These are phyloP conservation scores for Prosapia bicincta DNA, from an alignment of 2,888 invertebrate genomes.

Conservation along the genomic window DNA sequence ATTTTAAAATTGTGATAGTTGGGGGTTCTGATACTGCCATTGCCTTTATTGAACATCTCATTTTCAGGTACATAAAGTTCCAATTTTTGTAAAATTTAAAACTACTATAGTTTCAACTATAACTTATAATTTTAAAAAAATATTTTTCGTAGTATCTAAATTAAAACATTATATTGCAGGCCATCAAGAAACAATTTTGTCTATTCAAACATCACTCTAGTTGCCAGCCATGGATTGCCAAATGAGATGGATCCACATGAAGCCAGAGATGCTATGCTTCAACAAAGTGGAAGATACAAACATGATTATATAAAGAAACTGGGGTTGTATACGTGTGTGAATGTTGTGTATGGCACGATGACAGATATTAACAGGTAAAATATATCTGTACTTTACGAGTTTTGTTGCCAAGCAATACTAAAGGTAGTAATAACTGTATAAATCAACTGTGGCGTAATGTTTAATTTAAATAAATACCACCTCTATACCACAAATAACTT, in stretches of 20 bases:
- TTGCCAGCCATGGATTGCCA: constrained; percentile 63
- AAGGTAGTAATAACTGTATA: no score
- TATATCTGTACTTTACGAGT: no score
- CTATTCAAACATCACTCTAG: constrained; percentile 67
- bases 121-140: no score
- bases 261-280: constrained; percentile 45
- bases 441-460: no score
- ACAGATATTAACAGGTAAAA: constrained; percentile 57
- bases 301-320: constrained; percentile 55
- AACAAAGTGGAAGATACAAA: constrained; percentile 53
- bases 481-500: no score
- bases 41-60: constrained; percentile 58
- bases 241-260: constrained; percentile 47
- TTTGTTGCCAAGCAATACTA: no score
- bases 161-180: constrained; percentile 3
- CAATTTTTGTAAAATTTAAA: no score
- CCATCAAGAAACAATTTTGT: constrained; percentile 49
- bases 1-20: constrained; percentile 60
- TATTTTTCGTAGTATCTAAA: no score
- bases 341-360: constrained; percentile 59
- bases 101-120: no score
- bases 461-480: no score
- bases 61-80: constrained; percentile 58
- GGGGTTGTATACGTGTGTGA: constrained; percentile 61
- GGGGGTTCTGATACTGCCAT: constrained; percentile 62